Percentiles rank a stretch among this genome's conserved stretches.
Conservation (phyloP, 2,888 invertebrate genomes). For the Aleiodes alternator region DNA sequence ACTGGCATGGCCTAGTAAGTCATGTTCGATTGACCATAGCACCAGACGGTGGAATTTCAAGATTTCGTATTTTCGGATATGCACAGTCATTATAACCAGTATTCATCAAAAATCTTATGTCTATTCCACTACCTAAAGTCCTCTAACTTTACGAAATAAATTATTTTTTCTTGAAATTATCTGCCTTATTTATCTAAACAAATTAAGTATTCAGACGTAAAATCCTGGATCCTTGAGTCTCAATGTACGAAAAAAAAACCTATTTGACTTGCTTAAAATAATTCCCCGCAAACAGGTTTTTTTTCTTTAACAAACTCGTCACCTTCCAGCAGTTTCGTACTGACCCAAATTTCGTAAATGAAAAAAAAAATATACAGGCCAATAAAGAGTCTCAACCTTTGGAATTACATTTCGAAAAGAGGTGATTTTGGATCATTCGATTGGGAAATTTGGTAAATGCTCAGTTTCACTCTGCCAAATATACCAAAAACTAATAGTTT, state of each 20-base stretch:
- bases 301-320: neutral
- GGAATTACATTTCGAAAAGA: too few species aligned
- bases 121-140: too few species aligned
- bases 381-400: neutral
- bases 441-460: neutral
- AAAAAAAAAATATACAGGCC: neutral
- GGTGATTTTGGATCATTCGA: slow-evolving; percentile 1
- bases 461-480: too few species aligned
- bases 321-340: neutral
- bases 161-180: neutral
- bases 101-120: neutral
- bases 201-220: neutral
- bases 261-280: neutral
- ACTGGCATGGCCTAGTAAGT: slow-evolving; percentile 70
- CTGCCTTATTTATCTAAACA: neutral
- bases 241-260: neutral
- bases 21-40: slow-evolving; percentile 79
- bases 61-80: slow-evolving; percentile 76
- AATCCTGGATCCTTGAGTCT: neutral
- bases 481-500: too few species aligned
- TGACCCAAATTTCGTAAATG: slow-evolving; percentile 4
- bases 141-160: neutral
- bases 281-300: slow-evolving; percentile 3
- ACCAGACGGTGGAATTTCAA: slow-evolving; percentile 81
- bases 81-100: slow-evolving; percentile 39